phyloP scores from a whole-genome alignment of 1,140 invertebrate species.

The Wasmannia auropunctata region DNA sequence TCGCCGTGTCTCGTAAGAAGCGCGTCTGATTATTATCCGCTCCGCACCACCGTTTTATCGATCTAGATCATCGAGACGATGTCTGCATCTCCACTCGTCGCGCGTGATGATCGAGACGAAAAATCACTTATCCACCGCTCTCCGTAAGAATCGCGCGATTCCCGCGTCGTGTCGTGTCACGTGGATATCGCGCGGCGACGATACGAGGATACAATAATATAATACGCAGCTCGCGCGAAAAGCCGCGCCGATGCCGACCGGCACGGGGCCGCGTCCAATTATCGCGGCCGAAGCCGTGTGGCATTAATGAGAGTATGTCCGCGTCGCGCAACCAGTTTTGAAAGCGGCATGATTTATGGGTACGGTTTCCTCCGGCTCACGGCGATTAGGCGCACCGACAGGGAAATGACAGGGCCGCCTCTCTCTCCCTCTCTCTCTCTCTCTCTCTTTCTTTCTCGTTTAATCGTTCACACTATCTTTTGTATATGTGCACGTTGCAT shows the following conservation, averaged over 20 bases:
- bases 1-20: background rate
- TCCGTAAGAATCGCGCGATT: background rate
- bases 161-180: background rate
- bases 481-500: background rate
- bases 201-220: background rate
- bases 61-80: conserved; percentile 18
- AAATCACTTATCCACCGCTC: background rate
- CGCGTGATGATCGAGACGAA: background rate
- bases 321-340: conserved; percentile 65
- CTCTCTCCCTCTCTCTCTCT: background rate
- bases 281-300: conserved; percentile 61
- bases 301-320: conserved; percentile 68
- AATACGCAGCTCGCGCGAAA: conserved; percentile 24
- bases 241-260: conserved; percentile 24
- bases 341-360: conserved; percentile 64
- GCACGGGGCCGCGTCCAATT: conserved; percentile 47
- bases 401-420: conserved; percentile 41
- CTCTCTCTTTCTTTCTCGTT: background rate
- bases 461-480: background rate
- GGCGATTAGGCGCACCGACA: conserved; percentile 55
- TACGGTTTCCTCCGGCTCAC: conserved; percentile 50
- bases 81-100: background rate
- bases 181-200: background rate
- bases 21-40: background rate
- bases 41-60: background rate